Percentiles rank a stretch among this genome's conserved stretches.
phyloP scores from a whole-genome alignment of 2,113 vertebrate genomes.

The Chauna torquata region DNA sequence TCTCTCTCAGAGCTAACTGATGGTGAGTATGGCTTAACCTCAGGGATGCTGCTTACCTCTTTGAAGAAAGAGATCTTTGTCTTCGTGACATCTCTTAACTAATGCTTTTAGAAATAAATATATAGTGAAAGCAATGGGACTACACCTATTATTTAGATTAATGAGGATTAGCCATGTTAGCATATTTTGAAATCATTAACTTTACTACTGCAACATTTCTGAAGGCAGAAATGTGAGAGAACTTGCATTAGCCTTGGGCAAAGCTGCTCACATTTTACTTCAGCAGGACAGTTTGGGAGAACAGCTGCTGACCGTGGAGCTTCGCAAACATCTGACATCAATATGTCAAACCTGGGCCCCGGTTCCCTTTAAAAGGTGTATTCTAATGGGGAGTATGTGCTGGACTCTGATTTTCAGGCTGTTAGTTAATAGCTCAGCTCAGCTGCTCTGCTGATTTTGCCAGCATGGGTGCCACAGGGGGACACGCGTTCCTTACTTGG shows the following conservation, averaged over 20 bases:
- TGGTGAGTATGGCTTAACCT: constrained; percentile 60
- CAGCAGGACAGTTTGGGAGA: not conserved
- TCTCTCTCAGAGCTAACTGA: constrained; percentile 80
- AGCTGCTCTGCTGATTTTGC: not conserved
- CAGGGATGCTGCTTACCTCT: not conserved
- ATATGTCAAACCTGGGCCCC: rapidly evolving
- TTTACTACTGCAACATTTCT: not conserved
- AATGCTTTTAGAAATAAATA: not conserved
- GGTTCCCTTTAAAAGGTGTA: not conserved
- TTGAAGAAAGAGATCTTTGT: not conserved
- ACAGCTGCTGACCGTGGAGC: not conserved
- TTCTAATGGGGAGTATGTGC: not conserved
- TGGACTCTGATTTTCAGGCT: not conserved
- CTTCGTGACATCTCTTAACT: not conserved
- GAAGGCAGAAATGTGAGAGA: not conserved
- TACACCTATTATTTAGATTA: not conserved
- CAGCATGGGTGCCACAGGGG: not conserved
- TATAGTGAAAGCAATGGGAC: not conserved
- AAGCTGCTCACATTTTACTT: not conserved
- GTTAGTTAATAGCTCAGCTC: not conserved
- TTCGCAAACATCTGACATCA: not conserved
- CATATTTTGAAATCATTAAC: not conserved
- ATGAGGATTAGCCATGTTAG: not conserved
- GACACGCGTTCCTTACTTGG: not conserved
- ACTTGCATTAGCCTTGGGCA: not conserved